A percentile compares a stretch with the other conserved stretches of the same genome.
Evolutionary conservation across 2,888 invertebrate species (phyloP).

Genomic region (Lissocephala sabroskyi): DNA sequence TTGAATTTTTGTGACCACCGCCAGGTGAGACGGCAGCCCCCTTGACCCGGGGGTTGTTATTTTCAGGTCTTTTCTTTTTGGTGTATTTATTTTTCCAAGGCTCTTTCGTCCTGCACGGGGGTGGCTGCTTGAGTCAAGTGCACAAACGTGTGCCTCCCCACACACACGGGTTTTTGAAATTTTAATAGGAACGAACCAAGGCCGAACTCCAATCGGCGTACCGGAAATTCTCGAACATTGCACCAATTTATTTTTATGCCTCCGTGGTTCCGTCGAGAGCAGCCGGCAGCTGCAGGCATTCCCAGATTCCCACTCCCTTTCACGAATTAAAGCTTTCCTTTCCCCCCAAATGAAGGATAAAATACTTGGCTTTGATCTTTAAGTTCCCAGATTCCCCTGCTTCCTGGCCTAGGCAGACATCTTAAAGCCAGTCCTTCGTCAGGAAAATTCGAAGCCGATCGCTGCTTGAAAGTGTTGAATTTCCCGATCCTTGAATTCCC

Average conservation of each 20-base stretch:
- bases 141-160: slow-evolving; percentile 55
- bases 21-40: slow-evolving; percentile 48
- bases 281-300: background rate
- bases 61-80: slow-evolving; percentile 2
- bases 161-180: slow-evolving; percentile 28
- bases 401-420: no score
- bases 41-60: slow-evolving; percentile 52
- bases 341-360: no score
- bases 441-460: no score
- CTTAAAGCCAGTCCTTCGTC: no score
- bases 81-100: background rate
- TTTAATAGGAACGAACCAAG: slow-evolving; percentile 26
- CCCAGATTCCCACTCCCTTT: no score
- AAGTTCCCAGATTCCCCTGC: no score
- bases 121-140: slow-evolving; percentile 59
- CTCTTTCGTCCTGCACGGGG: slow-evolving; percentile 21
- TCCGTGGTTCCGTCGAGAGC: slow-evolving; percentile 41
- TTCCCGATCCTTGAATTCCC: no score
- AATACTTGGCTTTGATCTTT: no score
- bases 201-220: background rate
- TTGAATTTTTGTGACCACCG: slow-evolving; percentile 19
- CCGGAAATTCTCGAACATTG: slow-evolving; percentile 17
- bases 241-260: slow-evolving; percentile 51
- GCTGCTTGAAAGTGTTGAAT: no score
- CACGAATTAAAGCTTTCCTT: no score